Conservation (phyloP, 2,113 vertebrate species). For the Paramisgurnus dabryanus region DNA sequence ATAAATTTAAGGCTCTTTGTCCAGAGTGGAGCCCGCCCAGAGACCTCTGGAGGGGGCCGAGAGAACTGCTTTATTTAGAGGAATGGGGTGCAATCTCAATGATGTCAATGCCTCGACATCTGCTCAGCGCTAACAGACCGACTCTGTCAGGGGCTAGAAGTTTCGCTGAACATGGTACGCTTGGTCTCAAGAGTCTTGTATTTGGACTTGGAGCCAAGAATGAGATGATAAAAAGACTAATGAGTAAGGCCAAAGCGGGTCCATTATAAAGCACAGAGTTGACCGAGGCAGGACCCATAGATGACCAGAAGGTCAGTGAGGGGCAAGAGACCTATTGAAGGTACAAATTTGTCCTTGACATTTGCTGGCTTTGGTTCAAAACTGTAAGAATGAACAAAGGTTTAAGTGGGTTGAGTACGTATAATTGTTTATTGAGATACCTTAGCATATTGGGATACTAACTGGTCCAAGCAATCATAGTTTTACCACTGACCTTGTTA, state of each 20-base stretch:
- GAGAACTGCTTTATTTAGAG: conserved; percentile 45
- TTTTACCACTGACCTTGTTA: too few species aligned
- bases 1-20: conserved; percentile 38
- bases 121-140: conserved; percentile 69
- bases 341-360: background rate
- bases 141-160: conserved; percentile 53
- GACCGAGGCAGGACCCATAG: background rate
- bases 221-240: conserved; percentile 70
- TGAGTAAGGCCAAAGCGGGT: conserved; percentile 48
- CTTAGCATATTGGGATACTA: too few species aligned
- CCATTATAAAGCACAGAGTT: background rate
- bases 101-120: conserved; percentile 72
- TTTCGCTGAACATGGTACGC: conserved; percentile 22
- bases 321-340: background rate
- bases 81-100: conserved; percentile 66
- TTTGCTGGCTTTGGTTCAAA: background rate
- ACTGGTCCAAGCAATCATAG: too few species aligned
- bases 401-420: background rate
- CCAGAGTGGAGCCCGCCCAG: conserved; percentile 13
- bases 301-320: background rate
- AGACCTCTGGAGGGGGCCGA: conserved; percentile 17
- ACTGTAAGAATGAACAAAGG: background rate
- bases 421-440: too few species aligned
- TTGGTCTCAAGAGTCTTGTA: conserved; percentile 55
- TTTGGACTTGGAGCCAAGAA: conserved; percentile 62